Base-by-base conservation (phyloP, 1,140 invertebrate species). In the Danaus plexippus region DNA sequence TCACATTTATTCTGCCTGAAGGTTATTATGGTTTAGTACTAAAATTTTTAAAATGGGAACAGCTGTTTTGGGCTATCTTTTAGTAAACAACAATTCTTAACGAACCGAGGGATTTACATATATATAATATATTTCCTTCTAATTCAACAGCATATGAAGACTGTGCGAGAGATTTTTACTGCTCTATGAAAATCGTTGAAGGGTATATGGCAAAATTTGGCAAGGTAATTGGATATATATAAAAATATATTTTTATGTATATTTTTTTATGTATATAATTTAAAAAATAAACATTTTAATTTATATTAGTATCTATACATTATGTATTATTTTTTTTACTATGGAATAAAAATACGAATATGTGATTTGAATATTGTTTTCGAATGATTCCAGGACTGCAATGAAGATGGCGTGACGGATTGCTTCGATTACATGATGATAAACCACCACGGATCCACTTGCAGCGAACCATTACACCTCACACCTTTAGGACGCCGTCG, bases 341-440 rank as follows among this genome's bases (percentile, higher is more conserved):
- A 8, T 32, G 22, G 22, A 32, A 7, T 32, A 32, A 15, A 15
- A 15, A 15, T 32, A 9, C 18, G 41, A 7, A 50, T 22, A 8
- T 6, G 11, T 9, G 7, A 43, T 6, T 18, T 9, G 7, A 43
- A 52, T 18, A 5, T 22, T 15, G 9, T 54, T 32, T 41, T 52
- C 15, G 48, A 18, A 51, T 40, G n/a, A 42, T 61, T 59, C 5
- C 69, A 89, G 88, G 91, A 92, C 71, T 92, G 90, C 69, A 91
- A 92, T 65, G 69, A 66, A 0, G 89, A 91, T 67, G 90, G 89
- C 2, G 76, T 87, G 2, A 89, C 91, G 0, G 80, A 90, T 63
- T 92, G 91, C 64, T 87, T 87, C 51, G 91, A 92, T 72, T 92
- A 88, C 73, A 89, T 90, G 61, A 87, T 90, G 76, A 90, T 92